A percentile compares a stretch with the other conserved stretches of the same genome.
Conservation (phyloP, 2,113 vertebrate species). For the Lepus europaeus region DNA sequence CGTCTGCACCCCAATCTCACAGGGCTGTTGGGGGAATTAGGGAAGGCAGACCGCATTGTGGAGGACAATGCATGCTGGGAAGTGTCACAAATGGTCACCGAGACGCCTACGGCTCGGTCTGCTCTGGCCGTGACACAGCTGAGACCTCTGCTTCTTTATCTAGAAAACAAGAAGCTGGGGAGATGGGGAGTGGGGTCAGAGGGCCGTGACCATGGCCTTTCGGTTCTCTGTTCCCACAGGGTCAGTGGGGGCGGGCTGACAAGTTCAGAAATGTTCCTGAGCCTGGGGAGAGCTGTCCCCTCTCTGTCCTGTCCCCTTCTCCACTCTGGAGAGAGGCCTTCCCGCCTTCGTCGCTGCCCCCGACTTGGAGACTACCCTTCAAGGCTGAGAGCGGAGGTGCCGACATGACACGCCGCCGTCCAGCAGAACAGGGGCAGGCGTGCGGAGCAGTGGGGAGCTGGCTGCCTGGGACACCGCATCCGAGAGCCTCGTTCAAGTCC, state of each 20-base stretch:
- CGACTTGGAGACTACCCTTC: not conserved
- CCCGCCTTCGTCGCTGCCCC: not conserved
- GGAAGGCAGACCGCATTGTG: not conserved
- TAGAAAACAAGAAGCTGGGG: not conserved
- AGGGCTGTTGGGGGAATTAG: not conserved
- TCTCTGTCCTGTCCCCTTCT: not conserved
- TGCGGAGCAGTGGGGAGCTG: not conserved
- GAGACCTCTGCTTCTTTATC: not conserved
- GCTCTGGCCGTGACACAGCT: not conserved
- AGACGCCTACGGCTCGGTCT: not conserved
- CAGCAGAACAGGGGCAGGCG: too few species aligned
- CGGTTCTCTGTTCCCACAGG: not conserved
- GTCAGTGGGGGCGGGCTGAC: not conserved
- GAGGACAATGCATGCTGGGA: not conserved
- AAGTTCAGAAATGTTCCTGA: not conserved
- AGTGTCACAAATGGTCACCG: not conserved
- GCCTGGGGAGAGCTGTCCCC: fast-evolving
- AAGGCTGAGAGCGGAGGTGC: not conserved
- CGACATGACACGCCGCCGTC: too few species aligned
- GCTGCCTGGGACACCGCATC: too few species aligned
- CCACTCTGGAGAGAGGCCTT: not conserved
- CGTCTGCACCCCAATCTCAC: not conserved
- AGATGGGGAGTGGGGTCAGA: not conserved
- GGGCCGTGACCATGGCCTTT: not conserved
- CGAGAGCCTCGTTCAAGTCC: too few species aligned